Evolutionary conservation across 2,797 vertebrate species (phyloP), one percentile per base, ranked within the genome.

Genomic region (Crax fasciolata): DNA sequence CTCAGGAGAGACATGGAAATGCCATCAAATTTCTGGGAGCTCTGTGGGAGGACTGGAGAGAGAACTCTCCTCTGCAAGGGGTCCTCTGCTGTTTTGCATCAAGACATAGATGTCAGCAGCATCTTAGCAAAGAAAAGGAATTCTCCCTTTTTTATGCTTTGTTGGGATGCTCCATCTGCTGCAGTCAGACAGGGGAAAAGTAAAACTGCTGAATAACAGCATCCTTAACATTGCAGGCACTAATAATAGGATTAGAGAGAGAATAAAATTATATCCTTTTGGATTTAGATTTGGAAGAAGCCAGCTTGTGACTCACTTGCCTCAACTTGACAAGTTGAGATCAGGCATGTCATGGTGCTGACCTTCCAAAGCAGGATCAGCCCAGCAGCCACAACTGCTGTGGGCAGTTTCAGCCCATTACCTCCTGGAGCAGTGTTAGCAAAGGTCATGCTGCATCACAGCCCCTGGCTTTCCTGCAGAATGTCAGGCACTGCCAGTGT

Each of bases 171-270:
- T 90, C 18, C 2, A 3, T 71, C 81, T 96, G 90, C 19, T 4
- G 43, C 84, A 91, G 41, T 79, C 43, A 51, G 87, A 80, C 1
- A 20, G 20, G 28, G 43, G 70, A 90, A 90, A 63, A 85, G 57
- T 84, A 84, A 95, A 96, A 91, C 70, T 93, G 87, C 84, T 92
- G 73, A 93, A 91, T 92, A 96, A 89, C 63, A 87, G 30, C 82
- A 62, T 70, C 66, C 54, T 89, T 92, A 85, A 72, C 25, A 48
- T 62, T 82, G 67, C 76, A 91, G 83, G 38, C 48, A 93, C 49
- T 89, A 94, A 89, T 78, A 91, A 91, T 49, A 87, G 74, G 62
- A 90, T 94, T 87, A 82, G 48, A 81, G 54, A 81, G 28, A 61
- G 73, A 89, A 92, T 78, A 95, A 87, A 84, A 89, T 89, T 28